phyloP scores from a whole-genome alignment of 1,140 invertebrate genomes.

The Drosophila nannoptera region DNA sequence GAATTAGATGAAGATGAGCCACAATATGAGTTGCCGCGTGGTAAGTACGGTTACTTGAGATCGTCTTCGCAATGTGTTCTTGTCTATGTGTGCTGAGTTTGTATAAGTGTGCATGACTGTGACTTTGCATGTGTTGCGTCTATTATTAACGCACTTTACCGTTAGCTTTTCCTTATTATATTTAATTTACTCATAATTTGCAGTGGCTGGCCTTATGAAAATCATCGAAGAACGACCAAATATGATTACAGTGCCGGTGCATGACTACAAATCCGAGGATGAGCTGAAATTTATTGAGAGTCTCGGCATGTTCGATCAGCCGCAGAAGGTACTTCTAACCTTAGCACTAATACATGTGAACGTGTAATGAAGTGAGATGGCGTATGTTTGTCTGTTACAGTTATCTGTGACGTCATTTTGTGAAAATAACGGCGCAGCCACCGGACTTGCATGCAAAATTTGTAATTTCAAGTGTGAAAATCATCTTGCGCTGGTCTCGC shows the following conservation, averaged over 20 bases:
- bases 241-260: slow-evolving; percentile 49
- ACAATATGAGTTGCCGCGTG: slow-evolving; percentile 21
- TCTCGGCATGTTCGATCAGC: slow-evolving; percentile 38
- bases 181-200: not conserved
- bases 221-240: slow-evolving; percentile 50
- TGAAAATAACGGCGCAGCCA: not conserved
- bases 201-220: slow-evolving; percentile 28
- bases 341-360: slow-evolving; percentile 13
- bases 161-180: slow-evolving; percentile 40
- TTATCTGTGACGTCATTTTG: slow-evolving; percentile 29
- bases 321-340: slow-evolving; percentile 48
- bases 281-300: slow-evolving; percentile 49
- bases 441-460: slow-evolving; percentile 35
- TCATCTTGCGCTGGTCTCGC: slow-evolving; percentile 29
- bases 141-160: slow-evolving; percentile 51
- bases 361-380: slow-evolving; percentile 2
- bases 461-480: slow-evolving; percentile 35
- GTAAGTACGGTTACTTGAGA: slow-evolving; percentile 40
- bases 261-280: slow-evolving; percentile 49
- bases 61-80: slow-evolving; percentile 10
- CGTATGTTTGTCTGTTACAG: slow-evolving; percentile 20
- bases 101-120: slow-evolving; percentile 23
- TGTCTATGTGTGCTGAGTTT: slow-evolving; percentile 7
- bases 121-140: slow-evolving; percentile 8
- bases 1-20: slow-evolving; percentile 35